Conservation (phyloP, 2,888 invertebrate genomes). For the Oxytorus armatus region DNA sequence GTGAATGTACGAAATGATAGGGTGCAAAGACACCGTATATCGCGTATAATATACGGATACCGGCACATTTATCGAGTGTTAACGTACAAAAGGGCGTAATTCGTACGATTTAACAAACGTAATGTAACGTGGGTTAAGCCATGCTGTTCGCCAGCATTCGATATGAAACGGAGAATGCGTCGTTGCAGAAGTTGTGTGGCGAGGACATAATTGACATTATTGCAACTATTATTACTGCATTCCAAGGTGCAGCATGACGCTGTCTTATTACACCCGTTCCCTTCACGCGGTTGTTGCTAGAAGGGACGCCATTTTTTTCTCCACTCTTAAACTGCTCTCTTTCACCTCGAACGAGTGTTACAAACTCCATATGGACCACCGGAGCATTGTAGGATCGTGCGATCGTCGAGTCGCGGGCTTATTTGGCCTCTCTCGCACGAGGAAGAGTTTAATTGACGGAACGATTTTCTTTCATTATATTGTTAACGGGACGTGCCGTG, state of each 20-base stretch:
- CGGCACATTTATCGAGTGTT: too few relatives aligned
- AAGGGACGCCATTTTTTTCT: conserved; percentile 28
- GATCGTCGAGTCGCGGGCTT: conserved; percentile 14
- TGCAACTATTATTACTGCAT: conserved; percentile 58
- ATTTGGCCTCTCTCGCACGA: conserved; percentile 40
- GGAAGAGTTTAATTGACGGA: conserved; percentile 68
- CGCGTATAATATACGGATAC: too few relatives aligned
- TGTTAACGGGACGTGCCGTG: conserved; percentile 58
- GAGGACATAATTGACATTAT: conserved; percentile 60
- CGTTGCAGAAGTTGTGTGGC: conserved; percentile 26
- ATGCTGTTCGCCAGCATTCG: too few relatives aligned
- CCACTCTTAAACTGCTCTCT: conserved; percentile 18
- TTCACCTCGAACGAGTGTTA: conserved; percentile 25
- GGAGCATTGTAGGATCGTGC: conserved; percentile 18
- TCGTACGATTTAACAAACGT: too few relatives aligned
- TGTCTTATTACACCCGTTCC: conserved; percentile 10
- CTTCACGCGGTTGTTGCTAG: conserved; percentile 12
- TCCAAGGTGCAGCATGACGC: conserved; percentile 44
- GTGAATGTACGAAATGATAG: not conserved
- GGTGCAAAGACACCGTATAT: not conserved
- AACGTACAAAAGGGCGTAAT: too few relatives aligned
- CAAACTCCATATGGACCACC: conserved; percentile 27
- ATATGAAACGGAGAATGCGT: conserved; percentile 40
- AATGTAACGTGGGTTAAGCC: too few relatives aligned
- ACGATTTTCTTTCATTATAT: conserved; percentile 68